Base-by-base conservation (phyloP, 2,888 invertebrate species). In the Baccha elongata region DNA sequence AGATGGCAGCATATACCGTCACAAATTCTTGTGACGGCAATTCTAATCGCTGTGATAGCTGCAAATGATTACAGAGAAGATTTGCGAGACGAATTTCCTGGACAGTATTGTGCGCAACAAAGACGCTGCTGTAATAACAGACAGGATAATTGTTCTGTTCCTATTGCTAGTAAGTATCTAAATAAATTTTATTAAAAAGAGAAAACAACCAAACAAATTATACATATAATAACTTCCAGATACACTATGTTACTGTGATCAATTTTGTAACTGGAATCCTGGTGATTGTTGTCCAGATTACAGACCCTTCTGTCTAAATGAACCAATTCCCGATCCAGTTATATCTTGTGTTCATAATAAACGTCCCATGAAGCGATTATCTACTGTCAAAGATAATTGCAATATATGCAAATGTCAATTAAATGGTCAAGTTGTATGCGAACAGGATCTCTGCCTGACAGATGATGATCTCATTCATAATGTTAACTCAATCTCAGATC, bases 231-330 rank as follows among this genome's bases (percentile, higher is more conserved):
- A 26, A 26, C 26, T n/a, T 64, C 6, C 87, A 94, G 97, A 93
- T 80, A 97, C 97, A 0, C 90, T 95, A 11, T 99, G 99, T 91
- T 99, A 99, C 91, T 99, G 99, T 90, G 99, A 99, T 90, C 93
- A 95, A 85, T 98, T 98, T 91, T 98, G 98, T 91, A 95, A 96
- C 88, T 91, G 95, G 32, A 93, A 93, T 0, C 89, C 91, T 8
- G 92, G 93, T 37, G 98, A 98, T 89, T 99, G 98, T 89, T 99
- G 98, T 88, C 98, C 98, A 0, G 99, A 99, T 91, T 99, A 95
- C 89, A 93, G 93, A 89, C 92, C 93, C 0, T 93, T 93, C 81
- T 99, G 98, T 88, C 91, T 91, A 85, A 93, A 94, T 7, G 87
- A 89, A 40, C 85, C 87, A 2, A 1, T 71, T 1, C 58, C 69